Conservation (phyloP, 2,888 invertebrate species). For the Margaritifera margaritifera region DNA sequence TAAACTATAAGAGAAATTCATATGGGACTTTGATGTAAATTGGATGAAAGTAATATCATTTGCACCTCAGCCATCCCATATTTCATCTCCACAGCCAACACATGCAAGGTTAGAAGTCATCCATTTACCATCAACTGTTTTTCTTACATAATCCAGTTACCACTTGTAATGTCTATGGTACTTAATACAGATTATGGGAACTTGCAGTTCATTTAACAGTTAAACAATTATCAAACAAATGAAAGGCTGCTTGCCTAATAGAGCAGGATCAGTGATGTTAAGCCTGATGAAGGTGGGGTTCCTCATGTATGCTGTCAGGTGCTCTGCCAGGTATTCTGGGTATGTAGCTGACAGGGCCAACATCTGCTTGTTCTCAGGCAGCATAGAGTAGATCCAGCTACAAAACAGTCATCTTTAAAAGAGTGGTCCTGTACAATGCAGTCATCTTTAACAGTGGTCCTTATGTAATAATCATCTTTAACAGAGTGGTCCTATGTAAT, state of each 20-base stretch:
- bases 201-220: not conserved
- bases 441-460: too few relatives aligned
- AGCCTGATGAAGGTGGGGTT: conserved; percentile 85
- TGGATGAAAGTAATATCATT: too few relatives aligned
- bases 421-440: not conserved
- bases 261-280: conserved; percentile 79
- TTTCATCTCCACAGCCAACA: too few relatives aligned
- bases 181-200: not conserved
- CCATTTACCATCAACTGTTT: too few relatives aligned
- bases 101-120: too few relatives aligned
- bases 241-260: conserved; percentile 71
- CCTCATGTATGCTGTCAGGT: conserved; percentile 84
- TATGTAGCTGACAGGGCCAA: conserved; percentile 96
- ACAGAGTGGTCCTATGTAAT: too few relatives aligned
- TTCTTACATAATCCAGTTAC: too few relatives aligned
- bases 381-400: conserved; percentile 82
- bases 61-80: too few relatives aligned
- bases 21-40: too few relatives aligned
- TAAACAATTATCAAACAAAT: not conserved
- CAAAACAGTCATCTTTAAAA: conserved; percentile 45
- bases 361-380: conserved; percentile 88
- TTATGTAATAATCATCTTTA: too few relatives aligned
- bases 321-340: conserved; percentile 82
- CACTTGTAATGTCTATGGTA: too few relatives aligned
- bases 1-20: too few relatives aligned